These are phyloP conservation scores for Mareca strepera DNA, from an alignment of 2,797 vertebrate species.

Conservation along the genomic window DNA sequence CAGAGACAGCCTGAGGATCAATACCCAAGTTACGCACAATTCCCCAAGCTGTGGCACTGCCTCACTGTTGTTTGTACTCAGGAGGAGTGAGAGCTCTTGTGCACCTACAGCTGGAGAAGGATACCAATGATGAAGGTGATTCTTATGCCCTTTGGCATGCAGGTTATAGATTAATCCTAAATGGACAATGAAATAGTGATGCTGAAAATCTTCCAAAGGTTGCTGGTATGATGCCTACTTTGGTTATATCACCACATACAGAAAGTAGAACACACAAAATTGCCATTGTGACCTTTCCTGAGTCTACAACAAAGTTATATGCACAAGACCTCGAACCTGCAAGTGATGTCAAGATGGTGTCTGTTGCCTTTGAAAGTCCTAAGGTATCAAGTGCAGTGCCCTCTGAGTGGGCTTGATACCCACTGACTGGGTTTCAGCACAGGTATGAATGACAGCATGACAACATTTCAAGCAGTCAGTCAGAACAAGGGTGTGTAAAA, in stretches of 20 bases:
- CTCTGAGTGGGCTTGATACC: background rate
- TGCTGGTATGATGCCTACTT: background rate
- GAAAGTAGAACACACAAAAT: background rate
- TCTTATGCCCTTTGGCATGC: background rate
- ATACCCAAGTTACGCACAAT: accelerated
- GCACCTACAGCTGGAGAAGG: background rate
- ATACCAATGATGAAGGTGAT: background rate
- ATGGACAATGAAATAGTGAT: background rate
- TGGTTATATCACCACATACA: background rate
- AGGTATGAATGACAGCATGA: background rate
- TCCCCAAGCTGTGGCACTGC: background rate
- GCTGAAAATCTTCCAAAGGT: background rate
- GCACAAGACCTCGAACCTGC: background rate
- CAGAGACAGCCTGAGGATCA: background rate
- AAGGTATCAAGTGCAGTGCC: background rate
- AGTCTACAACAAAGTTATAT: background rate
- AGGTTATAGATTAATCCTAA: background rate
- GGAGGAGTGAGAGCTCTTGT: background rate
- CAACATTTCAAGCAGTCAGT: background rate
- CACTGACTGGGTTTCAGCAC: background rate
- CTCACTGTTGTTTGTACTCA: background rate
- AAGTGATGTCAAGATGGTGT: background rate
- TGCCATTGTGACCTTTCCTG: background rate
- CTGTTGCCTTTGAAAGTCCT: background rate
- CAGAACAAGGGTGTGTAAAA: background rate